Percentiles rank a stretch among this genome's conserved stretches.
phyloP scores from a whole-genome alignment of 2,888 invertebrate genomes.

The Dorcus hopei region DNA sequence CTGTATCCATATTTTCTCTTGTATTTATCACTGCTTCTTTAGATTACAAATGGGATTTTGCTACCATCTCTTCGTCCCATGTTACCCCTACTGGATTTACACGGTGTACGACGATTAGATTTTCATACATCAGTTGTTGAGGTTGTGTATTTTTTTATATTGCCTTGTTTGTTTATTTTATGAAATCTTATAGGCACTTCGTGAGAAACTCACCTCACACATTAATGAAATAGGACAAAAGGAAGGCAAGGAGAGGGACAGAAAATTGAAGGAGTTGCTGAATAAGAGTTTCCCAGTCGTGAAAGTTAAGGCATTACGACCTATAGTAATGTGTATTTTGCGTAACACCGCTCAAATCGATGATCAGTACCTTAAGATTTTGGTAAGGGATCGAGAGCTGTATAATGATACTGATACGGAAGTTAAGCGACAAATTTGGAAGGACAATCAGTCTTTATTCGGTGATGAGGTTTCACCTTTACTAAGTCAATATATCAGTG shows the following conservation, averaged over 20 bases:
- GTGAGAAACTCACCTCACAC: slow-evolving; percentile 71
- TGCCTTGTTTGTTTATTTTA: neutral
- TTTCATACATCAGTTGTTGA: slow-evolving; percentile 93
- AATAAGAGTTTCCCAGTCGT: slow-evolving; percentile 93
- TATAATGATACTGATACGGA: slow-evolving; percentile 94
- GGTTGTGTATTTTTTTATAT: slow-evolving; percentile 46
- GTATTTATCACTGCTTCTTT: slow-evolving; percentile 23
- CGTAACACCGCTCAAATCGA: slow-evolving; percentile 92
- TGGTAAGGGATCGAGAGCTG: slow-evolving; percentile 82
- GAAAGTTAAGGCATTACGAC: slow-evolving; percentile 83
- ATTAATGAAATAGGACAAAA: slow-evolving; percentile 80
- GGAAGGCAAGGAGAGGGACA: slow-evolving; percentile 70
- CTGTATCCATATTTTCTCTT: neutral
- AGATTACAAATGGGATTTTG: slow-evolving; percentile 87
- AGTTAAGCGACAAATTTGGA: slow-evolving; percentile 97
- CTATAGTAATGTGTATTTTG: slow-evolving; percentile 92
- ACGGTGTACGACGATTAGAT: slow-evolving; percentile 87
- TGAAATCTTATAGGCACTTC: slow-evolving; percentile 52
- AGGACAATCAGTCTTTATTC: slow-evolving; percentile 93
- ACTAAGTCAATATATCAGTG: slow-evolving; percentile 87
- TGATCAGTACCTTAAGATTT: slow-evolving; percentile 75
- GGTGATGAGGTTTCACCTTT: slow-evolving; percentile 96
- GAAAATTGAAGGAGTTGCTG: slow-evolving; percentile 84
- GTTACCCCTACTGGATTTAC: slow-evolving; percentile 90
- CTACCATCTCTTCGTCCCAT: slow-evolving; percentile 91